phyloP scores from a whole-genome alignment of 2,888 invertebrate species.

The Scaptomyza polygonia region DNA sequence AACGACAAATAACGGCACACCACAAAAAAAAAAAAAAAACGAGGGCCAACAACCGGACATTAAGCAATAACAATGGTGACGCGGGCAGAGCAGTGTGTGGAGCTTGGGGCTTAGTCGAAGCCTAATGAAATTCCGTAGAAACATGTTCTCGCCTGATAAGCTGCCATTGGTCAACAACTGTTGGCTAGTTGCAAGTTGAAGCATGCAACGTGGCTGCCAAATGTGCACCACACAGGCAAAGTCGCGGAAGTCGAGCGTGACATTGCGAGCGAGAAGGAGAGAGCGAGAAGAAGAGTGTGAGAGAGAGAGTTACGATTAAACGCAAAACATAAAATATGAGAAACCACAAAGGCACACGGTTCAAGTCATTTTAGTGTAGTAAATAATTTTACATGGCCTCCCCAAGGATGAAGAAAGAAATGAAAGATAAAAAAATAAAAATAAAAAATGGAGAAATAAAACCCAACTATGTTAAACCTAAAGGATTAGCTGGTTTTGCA shows the following conservation, averaged over 20 bases:
- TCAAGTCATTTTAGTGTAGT: constrained; percentile 70
- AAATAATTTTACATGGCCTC: constrained; percentile 62
- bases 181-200: constrained; percentile 21
- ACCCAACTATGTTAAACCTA: constrained; percentile 14
- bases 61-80: constrained; percentile 41
- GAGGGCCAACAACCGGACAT: constrained; percentile 65
- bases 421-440: neutral
- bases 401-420: neutral
- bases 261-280: constrained; percentile 16
- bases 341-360: constrained; percentile 56
- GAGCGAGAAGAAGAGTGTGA: too few species aligned
- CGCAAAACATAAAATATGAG: constrained; percentile 57
- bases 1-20: constrained; percentile 54
- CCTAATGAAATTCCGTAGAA: constrained; percentile 75
- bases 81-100: neutral
- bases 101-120: constrained; percentile 12
- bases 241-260: constrained; percentile 69
- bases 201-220: constrained; percentile 62
- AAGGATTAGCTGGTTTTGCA: constrained; percentile 37
- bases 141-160: constrained; percentile 82
- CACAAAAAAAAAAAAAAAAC: constrained; percentile 39
- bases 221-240: constrained; percentile 71
- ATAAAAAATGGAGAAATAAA: neutral
- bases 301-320: neutral
- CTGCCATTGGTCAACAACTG: constrained; percentile 76